These are phyloP conservation scores for Troides aeacus DNA, from an alignment of 2,888 invertebrate genomes.

Conservation along the genomic window DNA sequence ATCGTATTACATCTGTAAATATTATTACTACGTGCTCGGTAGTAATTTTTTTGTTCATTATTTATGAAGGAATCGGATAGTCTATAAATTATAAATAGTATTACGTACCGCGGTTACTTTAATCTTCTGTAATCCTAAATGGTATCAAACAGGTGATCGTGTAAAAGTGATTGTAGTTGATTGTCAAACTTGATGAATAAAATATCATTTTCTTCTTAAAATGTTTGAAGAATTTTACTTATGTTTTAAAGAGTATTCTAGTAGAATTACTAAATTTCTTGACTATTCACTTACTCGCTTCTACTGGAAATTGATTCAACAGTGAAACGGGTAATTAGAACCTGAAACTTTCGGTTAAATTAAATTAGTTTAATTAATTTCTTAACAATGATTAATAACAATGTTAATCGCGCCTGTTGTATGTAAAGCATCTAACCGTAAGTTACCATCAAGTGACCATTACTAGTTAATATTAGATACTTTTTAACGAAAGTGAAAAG, in stretches of 20 bases:
- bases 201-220: not conserved
- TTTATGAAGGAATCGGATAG: slow-evolving; percentile 12
- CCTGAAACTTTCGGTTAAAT: too few species aligned
- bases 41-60: slow-evolving; percentile 15
- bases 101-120: slow-evolving; percentile 33
- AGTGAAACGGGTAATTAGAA: too few species aligned
- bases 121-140: slow-evolving; percentile 71
- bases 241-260: too few species aligned
- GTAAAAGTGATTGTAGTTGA: slow-evolving; percentile 45
- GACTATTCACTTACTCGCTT: not conserved
- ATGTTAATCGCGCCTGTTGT: too few species aligned
- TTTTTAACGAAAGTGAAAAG: too few species aligned
- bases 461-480: too few species aligned
- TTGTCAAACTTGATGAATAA: slow-evolving; percentile 46
- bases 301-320: too few species aligned
- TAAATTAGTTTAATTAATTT: too few species aligned
- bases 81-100: slow-evolving; percentile 20
- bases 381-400: too few species aligned
- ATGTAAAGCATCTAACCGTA: too few species aligned
- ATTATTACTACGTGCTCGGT: slow-evolving; percentile 1
- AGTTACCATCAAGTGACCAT: too few species aligned
- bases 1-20: slow-evolving; percentile 13
- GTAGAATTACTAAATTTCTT: not conserved
- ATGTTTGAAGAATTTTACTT: too few species aligned
- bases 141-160: slow-evolving; percentile 72